Percentiles rank a stretch among this genome's conserved stretches.
These are phyloP conservation scores for Bathynomus jamesi DNA, from an alignment of 1,140 invertebrate species.

Conservation along the genomic window DNA sequence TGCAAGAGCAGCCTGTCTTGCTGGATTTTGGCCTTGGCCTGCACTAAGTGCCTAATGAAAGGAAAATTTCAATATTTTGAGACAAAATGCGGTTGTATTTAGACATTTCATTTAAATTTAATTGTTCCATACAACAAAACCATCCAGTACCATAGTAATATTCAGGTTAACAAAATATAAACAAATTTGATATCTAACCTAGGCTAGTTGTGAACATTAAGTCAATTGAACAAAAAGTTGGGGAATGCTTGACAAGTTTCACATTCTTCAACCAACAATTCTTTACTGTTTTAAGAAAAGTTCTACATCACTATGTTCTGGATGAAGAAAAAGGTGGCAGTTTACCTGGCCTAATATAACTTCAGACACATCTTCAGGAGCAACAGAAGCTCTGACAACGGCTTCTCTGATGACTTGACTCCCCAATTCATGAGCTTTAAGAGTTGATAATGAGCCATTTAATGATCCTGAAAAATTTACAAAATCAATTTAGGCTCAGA, in stretches of 20 bases:
- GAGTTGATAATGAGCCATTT: conserved; percentile 57
- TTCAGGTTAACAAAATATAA: not conserved
- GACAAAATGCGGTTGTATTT: not conserved
- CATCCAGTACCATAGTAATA: not conserved
- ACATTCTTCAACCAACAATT: no score
- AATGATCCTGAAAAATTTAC: conserved; percentile 53
- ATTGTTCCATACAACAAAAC: no score
- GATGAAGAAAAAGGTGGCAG: no score
- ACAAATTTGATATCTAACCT: no score
- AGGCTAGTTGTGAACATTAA: no score
- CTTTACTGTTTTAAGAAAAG: no score
- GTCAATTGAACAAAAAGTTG: no score
- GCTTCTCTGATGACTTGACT: conserved; percentile 65
- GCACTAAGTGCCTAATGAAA: conserved; percentile 54
- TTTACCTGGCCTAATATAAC: conserved; percentile 77
- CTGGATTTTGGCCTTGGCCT: conserved; percentile 77
- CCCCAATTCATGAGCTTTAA: conserved; percentile 66
- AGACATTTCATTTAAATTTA: not conserved
- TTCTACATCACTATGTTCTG: no score
- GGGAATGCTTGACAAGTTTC: no score
- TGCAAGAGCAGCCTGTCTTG: conserved; percentile 66
- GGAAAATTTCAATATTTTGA: not conserved
- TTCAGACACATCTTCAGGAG: conserved; percentile 61
- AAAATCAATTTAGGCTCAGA: no score
- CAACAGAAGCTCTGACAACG: conserved; percentile 54